A percentile compares a stretch with the other conserved stretches of the same genome.
Evolutionary conservation across 2,888 invertebrate species (phyloP).

Genomic region (Eupeodes luniger): DNA sequence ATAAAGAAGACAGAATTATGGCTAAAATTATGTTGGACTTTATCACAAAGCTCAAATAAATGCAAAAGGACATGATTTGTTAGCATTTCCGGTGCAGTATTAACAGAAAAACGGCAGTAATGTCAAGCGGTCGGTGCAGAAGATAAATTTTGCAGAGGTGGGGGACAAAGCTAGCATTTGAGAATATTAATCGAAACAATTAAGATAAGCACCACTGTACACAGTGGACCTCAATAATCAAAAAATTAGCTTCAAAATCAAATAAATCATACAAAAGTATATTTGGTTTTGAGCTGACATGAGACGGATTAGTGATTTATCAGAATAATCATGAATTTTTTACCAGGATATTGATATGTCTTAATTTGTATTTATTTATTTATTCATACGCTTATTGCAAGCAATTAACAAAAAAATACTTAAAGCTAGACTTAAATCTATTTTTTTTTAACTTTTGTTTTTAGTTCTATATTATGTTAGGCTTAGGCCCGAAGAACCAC

Average conservation of each 20-base stretch:
- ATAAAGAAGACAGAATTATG: slow-evolving; percentile 17
- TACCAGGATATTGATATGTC: no score
- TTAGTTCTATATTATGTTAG: no score
- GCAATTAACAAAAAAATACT: no score
- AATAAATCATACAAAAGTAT: no score
- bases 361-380: no score
- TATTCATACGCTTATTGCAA: no score
- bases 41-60: slow-evolving; percentile 27
- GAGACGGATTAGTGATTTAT: no score
- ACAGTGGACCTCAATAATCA: neutral
- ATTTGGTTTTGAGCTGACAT: no score
- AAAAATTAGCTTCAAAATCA: neutral
- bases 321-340: no score
- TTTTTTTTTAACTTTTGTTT: no score
- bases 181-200: neutral
- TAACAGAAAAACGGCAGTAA: neutral
- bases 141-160: neutral
- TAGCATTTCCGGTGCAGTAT: slow-evolving; percentile 28
- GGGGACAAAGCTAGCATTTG: neutral
- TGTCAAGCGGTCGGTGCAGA: neutral
- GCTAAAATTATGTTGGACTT: slow-evolving; percentile 43
- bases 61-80: slow-evolving; percentile 55
- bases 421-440: no score
- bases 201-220: neutral
- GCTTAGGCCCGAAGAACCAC: no score